A percentile compares a stretch with the other conserved stretches of the same genome.
Conservation (phyloP, 2,888 invertebrate species). For the Amiota communis region DNA sequence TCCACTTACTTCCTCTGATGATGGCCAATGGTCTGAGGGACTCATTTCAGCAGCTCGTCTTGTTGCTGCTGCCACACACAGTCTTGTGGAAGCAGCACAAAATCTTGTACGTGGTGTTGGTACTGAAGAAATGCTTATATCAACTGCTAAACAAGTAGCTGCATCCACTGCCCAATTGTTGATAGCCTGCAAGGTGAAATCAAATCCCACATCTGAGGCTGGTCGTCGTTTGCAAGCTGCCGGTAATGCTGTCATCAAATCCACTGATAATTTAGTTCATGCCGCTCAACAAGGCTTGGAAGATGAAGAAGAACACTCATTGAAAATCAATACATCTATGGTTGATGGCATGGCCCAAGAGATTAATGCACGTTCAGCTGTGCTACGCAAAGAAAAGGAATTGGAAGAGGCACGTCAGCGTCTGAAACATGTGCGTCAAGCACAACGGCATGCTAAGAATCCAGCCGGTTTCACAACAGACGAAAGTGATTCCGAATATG, state of each 20-base stretch:
- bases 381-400: constrained; percentile 94
- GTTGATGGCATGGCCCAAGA: constrained; percentile 98
- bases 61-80: constrained; percentile 98
- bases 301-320: constrained; percentile 91
- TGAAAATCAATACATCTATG: constrained; percentile 93
- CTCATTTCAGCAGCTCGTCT: constrained; percentile 94
- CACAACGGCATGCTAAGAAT: constrained; percentile 86
- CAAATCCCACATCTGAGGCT: constrained; percentile 95
- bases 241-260: constrained; percentile 96
- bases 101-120: constrained; percentile 93
- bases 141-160: constrained; percentile 96
- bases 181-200: constrained; percentile 99
- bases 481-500: constrained; percentile 79
- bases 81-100: constrained; percentile 97
- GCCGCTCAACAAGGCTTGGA: constrained; percentile 95
- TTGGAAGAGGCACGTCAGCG: constrained; percentile 92
- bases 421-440: constrained; percentile 92
- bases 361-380: constrained; percentile 91
- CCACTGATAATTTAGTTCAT: constrained; percentile 96
- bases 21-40: constrained; percentile 99
- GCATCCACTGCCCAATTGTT: constrained; percentile 97
- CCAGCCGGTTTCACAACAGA: constrained; percentile 74
- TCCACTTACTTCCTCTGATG: constrained; percentile 89
- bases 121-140: constrained; percentile 95
- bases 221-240: constrained; percentile 93